These are phyloP conservation scores for Malurus cyaneus DNA, from an alignment of 2,113 vertebrate genomes.

Conservation along the genomic window DNA sequence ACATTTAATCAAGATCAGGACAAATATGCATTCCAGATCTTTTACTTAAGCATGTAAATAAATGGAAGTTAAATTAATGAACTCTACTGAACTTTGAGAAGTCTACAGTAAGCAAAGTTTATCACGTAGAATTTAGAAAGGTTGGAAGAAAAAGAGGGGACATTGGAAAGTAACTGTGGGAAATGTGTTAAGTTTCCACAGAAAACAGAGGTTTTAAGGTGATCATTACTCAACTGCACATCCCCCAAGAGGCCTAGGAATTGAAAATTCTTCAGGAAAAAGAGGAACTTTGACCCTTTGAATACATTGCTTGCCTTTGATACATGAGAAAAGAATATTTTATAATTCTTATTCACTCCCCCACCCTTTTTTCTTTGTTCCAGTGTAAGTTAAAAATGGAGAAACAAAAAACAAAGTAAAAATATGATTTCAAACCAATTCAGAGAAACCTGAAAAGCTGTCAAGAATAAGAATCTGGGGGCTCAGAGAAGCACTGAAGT, in stretches of 20 bases:
- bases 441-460: neutral
- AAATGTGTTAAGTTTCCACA: slow-evolving; percentile 19
- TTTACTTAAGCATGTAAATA: neutral
- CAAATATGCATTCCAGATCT: neutral
- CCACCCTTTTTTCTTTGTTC: neutral
- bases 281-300: slow-evolving; percentile 24
- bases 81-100: neutral
- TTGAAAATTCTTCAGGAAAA: slow-evolving; percentile 8
- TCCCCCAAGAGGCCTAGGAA: slow-evolving; percentile 10
- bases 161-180: neutral
- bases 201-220: slow-evolving; percentile 5
- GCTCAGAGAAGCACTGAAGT: neutral
- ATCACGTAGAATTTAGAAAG: neutral
- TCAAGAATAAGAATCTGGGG: neutral
- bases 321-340: slow-evolving; percentile 49
- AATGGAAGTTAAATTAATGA: neutral
- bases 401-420: slow-evolving; percentile 21
- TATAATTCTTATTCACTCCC: neutral
- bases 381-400: neutral
- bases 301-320: slow-evolving; percentile 48
- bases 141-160: accelerated
- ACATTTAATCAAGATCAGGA: neutral
- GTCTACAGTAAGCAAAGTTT: neutral
- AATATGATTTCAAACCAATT: slow-evolving; percentile 17
- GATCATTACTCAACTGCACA: neutral